Base-by-base conservation (phyloP, 1,140 invertebrate species). In the Acyrthosiphon pisum region DNA sequence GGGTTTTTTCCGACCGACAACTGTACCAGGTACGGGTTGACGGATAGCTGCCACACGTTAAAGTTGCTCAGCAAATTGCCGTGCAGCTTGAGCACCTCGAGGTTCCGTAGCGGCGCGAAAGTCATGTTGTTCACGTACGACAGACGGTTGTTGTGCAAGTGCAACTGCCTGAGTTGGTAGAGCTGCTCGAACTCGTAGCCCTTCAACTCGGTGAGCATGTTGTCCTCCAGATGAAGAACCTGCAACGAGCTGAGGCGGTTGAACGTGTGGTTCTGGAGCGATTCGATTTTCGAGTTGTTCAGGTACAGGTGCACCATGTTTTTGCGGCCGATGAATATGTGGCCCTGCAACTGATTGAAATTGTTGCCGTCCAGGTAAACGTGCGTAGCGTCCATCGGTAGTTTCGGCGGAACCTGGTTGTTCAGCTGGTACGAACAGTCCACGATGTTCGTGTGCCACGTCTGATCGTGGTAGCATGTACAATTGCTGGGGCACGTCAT, bases 321-420 rank as follows among this genome's bases (percentile, higher is more conserved):
- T 95, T 98, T 98, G 23, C 98, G 96, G 0, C 98, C 98, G 94
- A 99, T 99, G 95, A 99, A 98, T 46, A 97, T 97, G 94, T 99
- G 98, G 95, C 98, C 98, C 94, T 98, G 97, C 87, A 99, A 95
- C 95, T 98, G 97, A 87, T 96, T 96, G 91, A 99, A 97, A 94
- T 97, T 96, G 95, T 99, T 99, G 44, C 98, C 98, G 95, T 99
- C 98, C 91, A 99, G 95, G 95, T 98, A 99, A 35, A 99, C 97
- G 95, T 98, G 97, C 46, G 98, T 99, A 0, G 98, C 98, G 95
- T 99, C 98, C 98, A 99, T 99, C 30, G 98, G 98, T 94, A 99
- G 97, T 93, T 97, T 96, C 3, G 97, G 96, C 0, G 98, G 98
- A 94, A 99, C 97, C 94, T 97, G 97, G 37, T 96, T 95, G 83